phyloP scores from a whole-genome alignment of 2,113 vertebrate genomes.

The Xiphophorus hellerii region DNA sequence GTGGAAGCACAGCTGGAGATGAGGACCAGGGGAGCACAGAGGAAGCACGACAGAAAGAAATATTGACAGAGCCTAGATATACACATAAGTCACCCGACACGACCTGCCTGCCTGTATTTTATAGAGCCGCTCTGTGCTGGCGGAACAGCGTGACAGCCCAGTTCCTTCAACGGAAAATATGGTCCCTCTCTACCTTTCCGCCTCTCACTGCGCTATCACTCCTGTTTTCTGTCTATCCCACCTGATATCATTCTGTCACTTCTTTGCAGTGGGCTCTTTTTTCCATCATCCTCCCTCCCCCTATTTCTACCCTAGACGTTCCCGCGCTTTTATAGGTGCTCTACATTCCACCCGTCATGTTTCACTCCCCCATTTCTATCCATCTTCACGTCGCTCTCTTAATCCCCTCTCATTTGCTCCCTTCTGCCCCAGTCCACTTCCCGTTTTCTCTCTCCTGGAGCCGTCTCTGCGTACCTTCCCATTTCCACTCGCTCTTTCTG shows the following conservation, averaged over 20 bases:
- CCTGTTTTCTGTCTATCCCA: conserved; percentile 77
- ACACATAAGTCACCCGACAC: conserved; percentile 85
- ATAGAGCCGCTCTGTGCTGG: conserved; percentile 82
- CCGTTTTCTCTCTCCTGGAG: conserved; percentile 55
- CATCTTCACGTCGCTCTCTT: conserved; percentile 79
- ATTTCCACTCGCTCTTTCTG: conserved; percentile 69
- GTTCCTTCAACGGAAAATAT: conserved; percentile 86
- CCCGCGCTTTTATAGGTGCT: conserved; percentile 73
- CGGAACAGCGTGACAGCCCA: conserved; percentile 85
- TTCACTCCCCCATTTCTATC: conserved; percentile 75
- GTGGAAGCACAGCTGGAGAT: conserved; percentile 33
- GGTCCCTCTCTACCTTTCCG: conserved; percentile 72
- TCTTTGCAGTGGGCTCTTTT: conserved; percentile 56
- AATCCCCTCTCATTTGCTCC: conserved; percentile 78
- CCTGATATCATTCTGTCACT: conserved; percentile 85
- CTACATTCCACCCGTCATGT: conserved; percentile 73
- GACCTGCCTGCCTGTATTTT: conserved; percentile 79
- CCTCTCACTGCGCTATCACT: conserved; percentile 70
- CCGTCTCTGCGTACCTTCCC: conserved; percentile 55
- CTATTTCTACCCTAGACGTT: conserved; percentile 53
- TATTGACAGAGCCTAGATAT: conserved; percentile 86
- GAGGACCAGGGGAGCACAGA: conserved; percentile 51
- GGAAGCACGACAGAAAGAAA: conserved; percentile 82
- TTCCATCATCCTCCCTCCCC: conserved; percentile 55
- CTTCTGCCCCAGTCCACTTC: conserved; percentile 54